Base-by-base conservation (phyloP, 2,888 invertebrate genomes). In the Microchrysa polita region DNA sequence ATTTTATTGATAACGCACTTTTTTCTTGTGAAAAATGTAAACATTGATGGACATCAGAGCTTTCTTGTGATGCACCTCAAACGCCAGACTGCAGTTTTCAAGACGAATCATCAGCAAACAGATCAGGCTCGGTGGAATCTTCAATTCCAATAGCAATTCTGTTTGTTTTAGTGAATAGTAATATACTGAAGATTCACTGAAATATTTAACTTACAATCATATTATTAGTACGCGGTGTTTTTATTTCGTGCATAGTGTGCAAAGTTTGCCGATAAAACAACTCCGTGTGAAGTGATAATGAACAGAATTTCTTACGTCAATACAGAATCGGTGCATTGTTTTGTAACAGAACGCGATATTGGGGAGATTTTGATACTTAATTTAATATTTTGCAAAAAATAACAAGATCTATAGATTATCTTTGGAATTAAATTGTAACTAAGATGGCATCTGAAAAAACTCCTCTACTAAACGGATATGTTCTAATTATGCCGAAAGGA, bases 381-480 rank as follows among this genome's bases (percentile, higher is more conserved):
- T 20, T 55, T 55, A 14, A 69, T 57, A 69, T 69, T 40, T 20
- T 27, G 53, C n/a, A 40, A 55, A 23, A 59, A 59, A n/a, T 59
- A 27, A 57, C 9, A 10, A 23, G 22, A 5, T n/a, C 27, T n/a
- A 42, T 20, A 53, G 34, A 52, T 14, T n/a, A 53, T 23, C 2
- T 9, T 55, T n/a, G 40, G 2, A 34, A 60, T 22, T 40, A 34
- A 1, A 53, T 14, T 60, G 20, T 7, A 65, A 63, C 48, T 40
- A 72, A 67, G 27, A 78, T 77, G 77, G 74, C 77, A 12, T 76
- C 76, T 16, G 78, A 79, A 53, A 77, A 67, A 10, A 79, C 78
- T 10, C 73, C 63, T 40, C 77, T 79, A 42, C 67, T 79, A 42
- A 59, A 74, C 0, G 76, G 69, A 59, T 76, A 61, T 60, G 44